phyloP scores from a whole-genome alignment of 2,888 invertebrate species.

The Nomada ferruginata region DNA sequence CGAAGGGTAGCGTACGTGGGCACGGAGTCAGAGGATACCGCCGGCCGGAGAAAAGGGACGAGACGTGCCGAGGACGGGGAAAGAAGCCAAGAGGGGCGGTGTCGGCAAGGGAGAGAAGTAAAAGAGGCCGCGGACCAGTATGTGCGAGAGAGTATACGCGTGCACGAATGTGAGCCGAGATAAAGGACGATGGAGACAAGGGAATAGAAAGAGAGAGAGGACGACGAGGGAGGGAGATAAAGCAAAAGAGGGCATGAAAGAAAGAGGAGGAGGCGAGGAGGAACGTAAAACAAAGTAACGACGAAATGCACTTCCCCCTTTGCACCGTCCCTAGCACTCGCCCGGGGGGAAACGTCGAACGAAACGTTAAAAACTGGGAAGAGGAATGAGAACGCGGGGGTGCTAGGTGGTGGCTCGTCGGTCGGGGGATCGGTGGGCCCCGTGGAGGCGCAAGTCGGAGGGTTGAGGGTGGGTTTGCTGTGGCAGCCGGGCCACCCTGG shows the following conservation, averaged over 20 bases:
- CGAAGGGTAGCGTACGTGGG: conserved; percentile 34
- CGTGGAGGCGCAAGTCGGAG: conserved; percentile 65
- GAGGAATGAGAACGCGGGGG: conserved; percentile 75
- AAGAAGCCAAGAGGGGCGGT: conserved; percentile 4
- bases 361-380: conserved; percentile 83
- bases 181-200: background rate
- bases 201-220: conserved; percentile 3
- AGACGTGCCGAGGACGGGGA: conserved; percentile 14
- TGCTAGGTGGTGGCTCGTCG: conserved; percentile 66
- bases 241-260: conserved; percentile 10
- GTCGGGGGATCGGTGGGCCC: conserved; percentile 67
- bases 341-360: conserved; percentile 83
- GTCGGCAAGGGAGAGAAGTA: conserved; percentile 40
- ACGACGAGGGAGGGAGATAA: conserved; percentile 1
- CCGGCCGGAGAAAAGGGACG: conserved; percentile 7
- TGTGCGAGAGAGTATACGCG: conserved; percentile 19
- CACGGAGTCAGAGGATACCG: conserved; percentile 39
- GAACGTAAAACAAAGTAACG: conserved; percentile 84
- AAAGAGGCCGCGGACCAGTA: conserved; percentile 38
- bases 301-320: conserved; percentile 81
- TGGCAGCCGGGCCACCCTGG: conserved; percentile 73
- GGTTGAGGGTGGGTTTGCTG: conserved; percentile 66
- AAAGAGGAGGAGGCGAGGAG: conserved; percentile 62
- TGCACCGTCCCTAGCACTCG: conserved; percentile 66
- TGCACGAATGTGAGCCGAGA: background rate